phyloP scores from a whole-genome alignment of 2,113 vertebrate genomes.

The Sminthopsis crassicaudata region DNA sequence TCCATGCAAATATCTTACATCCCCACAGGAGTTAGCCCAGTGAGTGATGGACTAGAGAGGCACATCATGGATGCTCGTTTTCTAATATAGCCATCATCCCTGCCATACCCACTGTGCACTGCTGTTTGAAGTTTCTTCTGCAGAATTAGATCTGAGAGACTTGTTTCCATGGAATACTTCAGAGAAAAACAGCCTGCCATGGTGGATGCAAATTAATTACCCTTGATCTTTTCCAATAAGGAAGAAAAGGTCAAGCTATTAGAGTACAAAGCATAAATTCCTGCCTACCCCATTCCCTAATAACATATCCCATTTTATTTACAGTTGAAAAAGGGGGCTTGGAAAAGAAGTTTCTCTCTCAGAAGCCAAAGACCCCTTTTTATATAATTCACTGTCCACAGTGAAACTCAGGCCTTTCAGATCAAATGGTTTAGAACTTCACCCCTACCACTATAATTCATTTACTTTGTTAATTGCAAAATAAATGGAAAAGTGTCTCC shows the following conservation, averaged over 20 bases:
- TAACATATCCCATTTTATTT: not conserved
- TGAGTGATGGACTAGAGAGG: not conserved
- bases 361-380: not conserved
- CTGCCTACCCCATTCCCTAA: not conserved
- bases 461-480: not conserved
- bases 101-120: not conserved
- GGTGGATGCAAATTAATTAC: constrained; percentile 30
- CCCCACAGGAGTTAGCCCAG: not conserved
- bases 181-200: constrained; percentile 44
- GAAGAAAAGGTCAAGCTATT: constrained; percentile 49
- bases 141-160: not conserved
- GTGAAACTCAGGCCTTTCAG: not conserved
- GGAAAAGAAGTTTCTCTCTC: not conserved
- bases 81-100: not conserved
- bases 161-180: constrained; percentile 33
- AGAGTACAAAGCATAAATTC: not conserved
- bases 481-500: not conserved
- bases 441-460: not conserved
- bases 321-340: not conserved
- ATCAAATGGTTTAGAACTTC: not conserved
- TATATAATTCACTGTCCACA: not conserved
- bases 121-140: not conserved
- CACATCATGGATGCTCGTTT: not conserved
- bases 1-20: not conserved
- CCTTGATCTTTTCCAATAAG: constrained; percentile 18